A percentile compares a stretch with the other conserved stretches of the same genome.
phyloP scores from a whole-genome alignment of 2,113 vertebrate species.

The Erpornis zantholeuca region DNA sequence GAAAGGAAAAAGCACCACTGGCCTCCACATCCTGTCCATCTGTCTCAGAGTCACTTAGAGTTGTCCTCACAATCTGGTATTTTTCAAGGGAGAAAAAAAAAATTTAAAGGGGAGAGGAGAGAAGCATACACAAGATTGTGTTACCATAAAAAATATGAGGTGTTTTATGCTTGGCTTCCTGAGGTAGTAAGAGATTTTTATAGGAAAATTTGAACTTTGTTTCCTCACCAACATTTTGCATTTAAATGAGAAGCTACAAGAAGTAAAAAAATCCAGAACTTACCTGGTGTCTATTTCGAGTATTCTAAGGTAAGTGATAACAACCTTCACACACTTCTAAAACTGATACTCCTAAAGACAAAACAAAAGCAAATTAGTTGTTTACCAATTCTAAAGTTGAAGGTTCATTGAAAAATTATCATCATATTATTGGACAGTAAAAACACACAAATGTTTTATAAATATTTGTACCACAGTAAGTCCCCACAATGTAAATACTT shows the following conservation, averaged over 20 bases:
- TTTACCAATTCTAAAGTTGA: neutral
- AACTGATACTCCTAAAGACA: conserved; percentile 18
- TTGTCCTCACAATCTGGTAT: neutral
- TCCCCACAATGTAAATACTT: neutral
- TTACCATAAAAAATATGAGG: neutral
- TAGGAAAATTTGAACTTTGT: neutral
- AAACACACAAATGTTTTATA: neutral
- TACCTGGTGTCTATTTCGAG: neutral
- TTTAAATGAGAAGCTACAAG: neutral
- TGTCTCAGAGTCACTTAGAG: neutral
- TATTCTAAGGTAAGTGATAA: neutral
- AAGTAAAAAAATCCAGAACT: neutral
- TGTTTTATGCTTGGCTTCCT: neutral
- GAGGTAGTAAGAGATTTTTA: neutral
- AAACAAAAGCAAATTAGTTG: neutral
- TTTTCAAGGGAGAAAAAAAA: neutral
- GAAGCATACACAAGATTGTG: neutral
- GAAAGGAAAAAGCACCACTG: neutral
- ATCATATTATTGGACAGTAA: neutral
- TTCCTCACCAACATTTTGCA: neutral
- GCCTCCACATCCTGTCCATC: neutral
- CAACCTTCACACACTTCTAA: neutral
- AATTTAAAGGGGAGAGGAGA: neutral
- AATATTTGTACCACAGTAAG: neutral
- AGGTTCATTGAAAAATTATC: neutral